A percentile compares a stretch with the other conserved stretches of the same genome.
These are phyloP conservation scores for Amphimedon queenslandica DNA, from an alignment of 37 sponge, comb jelly and placozoan species.

Conservation along the genomic window DNA sequence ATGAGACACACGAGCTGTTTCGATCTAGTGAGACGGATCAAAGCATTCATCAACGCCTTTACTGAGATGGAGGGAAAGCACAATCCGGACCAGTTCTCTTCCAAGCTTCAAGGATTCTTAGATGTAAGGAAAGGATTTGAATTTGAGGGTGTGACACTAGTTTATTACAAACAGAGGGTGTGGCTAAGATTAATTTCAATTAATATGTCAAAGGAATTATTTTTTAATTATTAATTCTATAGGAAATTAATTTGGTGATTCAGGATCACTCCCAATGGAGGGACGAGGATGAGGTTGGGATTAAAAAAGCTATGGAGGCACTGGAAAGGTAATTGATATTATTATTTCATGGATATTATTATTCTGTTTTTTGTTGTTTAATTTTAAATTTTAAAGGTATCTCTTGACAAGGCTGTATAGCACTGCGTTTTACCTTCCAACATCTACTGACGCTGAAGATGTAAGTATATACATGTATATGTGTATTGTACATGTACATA, in stretches of 20 bases:
- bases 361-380: too few relatives aligned
- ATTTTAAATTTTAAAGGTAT: too few relatives aligned
- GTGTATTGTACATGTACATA: too few relatives aligned
- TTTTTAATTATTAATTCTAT: not conserved
- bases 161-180: too few relatives aligned
- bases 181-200: too few relatives aligned
- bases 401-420: constrained; percentile 51
- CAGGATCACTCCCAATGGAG: constrained; percentile 64
- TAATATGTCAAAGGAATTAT: not conserved
- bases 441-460: constrained; percentile 39
- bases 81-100: constrained; percentile 18
- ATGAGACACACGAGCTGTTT: constrained; percentile 57
- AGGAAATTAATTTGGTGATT: constrained; percentile 33
- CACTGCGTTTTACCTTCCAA: constrained; percentile 44
- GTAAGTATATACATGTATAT: too few relatives aligned
- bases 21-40: constrained; percentile 52
- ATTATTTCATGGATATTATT: too few relatives aligned
- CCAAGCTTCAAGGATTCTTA: constrained; percentile 8
- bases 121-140: constrained; percentile 15
- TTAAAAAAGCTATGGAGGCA: constrained; percentile 42
- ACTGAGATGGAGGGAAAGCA: not conserved
- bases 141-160: not conserved
- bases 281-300: constrained; percentile 29
- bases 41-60: constrained; percentile 31
- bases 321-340: constrained; percentile 38